Evolutionary conservation across 2,797 vertebrate genomes (phyloP), one percentile per base, ranked within the genome.

Genomic region (Picus viridis): DNA sequence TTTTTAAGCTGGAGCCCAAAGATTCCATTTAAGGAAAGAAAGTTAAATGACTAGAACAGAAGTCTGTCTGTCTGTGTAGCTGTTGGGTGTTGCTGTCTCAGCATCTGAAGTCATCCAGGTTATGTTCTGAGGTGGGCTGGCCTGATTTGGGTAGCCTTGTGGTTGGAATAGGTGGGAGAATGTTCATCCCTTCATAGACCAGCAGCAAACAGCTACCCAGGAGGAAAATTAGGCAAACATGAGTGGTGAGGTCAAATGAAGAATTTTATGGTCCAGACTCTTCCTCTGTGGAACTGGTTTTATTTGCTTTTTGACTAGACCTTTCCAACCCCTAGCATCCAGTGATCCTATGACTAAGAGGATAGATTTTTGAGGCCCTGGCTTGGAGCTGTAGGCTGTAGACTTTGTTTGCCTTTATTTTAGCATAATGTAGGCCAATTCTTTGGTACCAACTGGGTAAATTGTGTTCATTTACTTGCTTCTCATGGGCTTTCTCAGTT

Each of bases 51-150:
- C 75, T 12, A 65, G 63, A 83, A 34, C 30, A 74, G 39, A 45
- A 27, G 22, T 59, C 24, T 58, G 22, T n/a, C 63, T 79, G 0
- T n/a, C 63, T 79, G 0, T 53, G 19, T 72, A 51, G 16, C 63
- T 3, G 1, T 51, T 0, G 0, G 65, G 9, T 0, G 0, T 5
- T 54, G 27, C 34, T 36, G 24, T 59, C 29, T 89, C 47, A 54
- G 56, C 12, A 39, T 74, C 49, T 77, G 34, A 83, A 88, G 30
- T 78, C 11, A 32, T 12, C 30, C 63, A 53, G 16, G 14, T 89
- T 73, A 34, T 18, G 7, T 76, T 68, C 29, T 41, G 72, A 85
- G 86, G 47, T 79, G 53, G 88, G 32, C 10, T 88, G 56, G 24
- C 77, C 57, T 86, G 53, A 56, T 85, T 26, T 71, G 73, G 36